Evolutionary conservation across 2,797 vertebrate species (phyloP).

Genomic region (Acanthurus tractus): DNA sequence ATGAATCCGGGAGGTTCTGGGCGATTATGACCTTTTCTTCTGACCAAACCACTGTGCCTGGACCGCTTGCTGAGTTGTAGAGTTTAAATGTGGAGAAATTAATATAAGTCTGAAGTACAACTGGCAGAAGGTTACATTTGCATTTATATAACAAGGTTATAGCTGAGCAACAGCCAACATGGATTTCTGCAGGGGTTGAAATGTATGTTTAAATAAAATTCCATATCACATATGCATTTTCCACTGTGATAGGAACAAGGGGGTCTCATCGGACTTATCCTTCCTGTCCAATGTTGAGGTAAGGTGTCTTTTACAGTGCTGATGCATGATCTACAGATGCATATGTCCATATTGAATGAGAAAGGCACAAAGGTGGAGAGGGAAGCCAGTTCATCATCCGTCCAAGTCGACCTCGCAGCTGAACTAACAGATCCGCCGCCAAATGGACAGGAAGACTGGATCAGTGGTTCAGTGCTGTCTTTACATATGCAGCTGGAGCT

Average conservation of each 20-base stretch:
- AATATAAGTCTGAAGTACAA: not conserved
- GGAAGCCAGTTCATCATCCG: slow-evolving; percentile 53
- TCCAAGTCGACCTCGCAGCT: slow-evolving; percentile 62
- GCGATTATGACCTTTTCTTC: too few species aligned
- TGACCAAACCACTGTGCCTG: too few species aligned
- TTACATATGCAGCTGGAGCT: slow-evolving; percentile 56
- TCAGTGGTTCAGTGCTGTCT: slow-evolving; percentile 48
- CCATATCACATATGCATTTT: not conserved
- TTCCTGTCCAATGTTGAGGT: slow-evolving; percentile 29
- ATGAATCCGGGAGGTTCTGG: too few species aligned
- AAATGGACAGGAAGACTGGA: slow-evolving; percentile 65
- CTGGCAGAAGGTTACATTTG: not conserved
- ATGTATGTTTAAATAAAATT: not conserved
- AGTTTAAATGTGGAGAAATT: not conserved
- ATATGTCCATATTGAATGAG: slow-evolving; percentile 37
- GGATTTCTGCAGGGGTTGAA: too few species aligned
- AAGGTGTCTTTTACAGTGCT: slow-evolving; percentile 12
- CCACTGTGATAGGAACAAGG: slow-evolving; percentile 4
- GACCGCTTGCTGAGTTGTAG: not conserved
- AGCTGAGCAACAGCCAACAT: too few species aligned
- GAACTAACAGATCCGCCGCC: slow-evolving; percentile 75
- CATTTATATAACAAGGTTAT: not conserved
- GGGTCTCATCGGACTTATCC: slow-evolving; percentile 5
- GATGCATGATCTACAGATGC: slow-evolving; percentile 33
- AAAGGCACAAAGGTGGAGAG: slow-evolving; percentile 39